Evolutionary conservation across 1,140 invertebrate species (phyloP), one percentile per base, ranked within the genome.

Genomic region (Lethrus apterus): DNA sequence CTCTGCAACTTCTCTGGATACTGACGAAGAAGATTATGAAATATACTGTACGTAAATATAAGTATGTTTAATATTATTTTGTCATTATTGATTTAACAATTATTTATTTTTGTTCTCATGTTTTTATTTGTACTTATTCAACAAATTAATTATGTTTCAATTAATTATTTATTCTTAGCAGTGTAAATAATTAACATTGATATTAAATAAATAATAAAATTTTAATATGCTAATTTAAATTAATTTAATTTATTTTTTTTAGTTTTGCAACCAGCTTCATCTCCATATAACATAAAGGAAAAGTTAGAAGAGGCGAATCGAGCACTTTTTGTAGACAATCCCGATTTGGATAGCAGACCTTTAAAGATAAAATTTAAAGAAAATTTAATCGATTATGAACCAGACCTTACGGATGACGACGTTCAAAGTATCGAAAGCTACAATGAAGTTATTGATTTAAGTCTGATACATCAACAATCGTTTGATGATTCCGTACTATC

Each of bases 351-450:
- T 21, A 33, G 48, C 11, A 58, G 56, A 47, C 40, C 51, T 7
- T 40, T 40, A 31, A 62, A 51, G 54, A 61, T 67, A 0, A 57
- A 59, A 44, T 67, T 67, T 46, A 56, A 53, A 45, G 59, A 64
- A 46, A 54, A 61, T 17, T 47, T 67, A 11, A 55, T 62, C 7
- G 57, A 60, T 44, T 67, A 62, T 33, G 63, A 67, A 46, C 60
- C 65, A 11, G 60, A 65, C 32, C 36, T 64, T n/a, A 64, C 65
- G 13, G 61, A 63, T 41, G 63, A 65, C 43, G 65, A 65, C 42
- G 62, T 63, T 0, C 57, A 59, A 33, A 67, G 65, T 36, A 58
- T 67, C 23, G 63, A 65, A 50, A 65, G 63, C 46, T 61, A 66
- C 35, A 51, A 61, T 11, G 44, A 48, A 13, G 11, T 43, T n/a